Percentiles rank a stretch among this genome's conserved stretches.
These are phyloP conservation scores for Argyresthia albistria DNA, from an alignment of 2,888 invertebrate genomes.

Conservation along the genomic window DNA sequence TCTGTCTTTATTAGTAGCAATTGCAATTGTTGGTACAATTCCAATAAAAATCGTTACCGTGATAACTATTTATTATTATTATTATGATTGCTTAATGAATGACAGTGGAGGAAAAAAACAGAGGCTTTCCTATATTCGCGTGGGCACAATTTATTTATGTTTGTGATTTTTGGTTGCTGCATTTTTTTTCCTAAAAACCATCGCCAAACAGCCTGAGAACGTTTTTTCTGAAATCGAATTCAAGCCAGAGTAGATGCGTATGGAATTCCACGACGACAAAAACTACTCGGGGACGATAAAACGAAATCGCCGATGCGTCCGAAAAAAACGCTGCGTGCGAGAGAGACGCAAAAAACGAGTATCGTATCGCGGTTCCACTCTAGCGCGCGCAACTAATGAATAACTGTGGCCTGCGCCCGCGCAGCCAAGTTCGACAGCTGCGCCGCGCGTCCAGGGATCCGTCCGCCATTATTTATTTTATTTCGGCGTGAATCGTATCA, in stretches of 20 bases:
- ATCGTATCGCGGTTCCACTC: conserved; percentile 68
- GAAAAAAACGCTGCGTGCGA: conserved; percentile 65
- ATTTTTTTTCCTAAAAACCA: too few relatives aligned
- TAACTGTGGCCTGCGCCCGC: conserved; percentile 24
- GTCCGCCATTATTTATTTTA: conserved; percentile 67
- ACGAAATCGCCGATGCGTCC: conserved; percentile 67
- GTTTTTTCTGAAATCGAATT: not conserved
- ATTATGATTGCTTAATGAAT: too few relatives aligned
- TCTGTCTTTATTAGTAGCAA: too few relatives aligned
- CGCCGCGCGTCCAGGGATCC: conserved; percentile 31
- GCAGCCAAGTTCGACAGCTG: conserved; percentile 12
- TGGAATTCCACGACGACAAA: conserved; percentile 61
- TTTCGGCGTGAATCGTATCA: conserved; percentile 49
- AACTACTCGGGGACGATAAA: conserved; percentile 65
- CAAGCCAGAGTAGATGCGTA: conserved; percentile 37
- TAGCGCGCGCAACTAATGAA: conserved; percentile 62
- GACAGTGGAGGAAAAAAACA: too few relatives aligned
- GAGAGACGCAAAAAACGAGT: conserved; percentile 61
- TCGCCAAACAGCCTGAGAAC: too few relatives aligned
- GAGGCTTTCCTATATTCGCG: not conserved
- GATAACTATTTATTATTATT: too few relatives aligned
- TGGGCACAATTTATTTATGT: not conserved
- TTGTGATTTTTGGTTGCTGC: not conserved
- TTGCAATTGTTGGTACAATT: too few relatives aligned
- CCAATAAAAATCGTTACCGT: too few relatives aligned